These are phyloP conservation scores for Medauroidea extradentata DNA, from an alignment of 1,140 invertebrate genomes.

Conservation along the genomic window DNA sequence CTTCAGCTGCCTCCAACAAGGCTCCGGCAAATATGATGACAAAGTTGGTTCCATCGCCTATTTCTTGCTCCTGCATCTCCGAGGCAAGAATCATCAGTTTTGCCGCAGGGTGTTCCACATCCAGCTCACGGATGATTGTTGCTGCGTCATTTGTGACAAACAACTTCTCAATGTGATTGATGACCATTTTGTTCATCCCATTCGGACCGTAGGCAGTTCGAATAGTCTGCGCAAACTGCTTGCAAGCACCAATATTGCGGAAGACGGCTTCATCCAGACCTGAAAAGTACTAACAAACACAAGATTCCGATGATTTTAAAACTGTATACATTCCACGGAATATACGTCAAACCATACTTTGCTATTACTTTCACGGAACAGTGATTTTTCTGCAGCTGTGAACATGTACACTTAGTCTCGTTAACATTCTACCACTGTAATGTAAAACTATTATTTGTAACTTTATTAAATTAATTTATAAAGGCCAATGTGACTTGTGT, in stretches of 20 bases:
- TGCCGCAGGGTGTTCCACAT: slow-evolving; percentile 98
- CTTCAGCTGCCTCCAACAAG: slow-evolving; percentile 86
- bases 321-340: neutral
- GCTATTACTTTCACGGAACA: slow-evolving; percentile 28
- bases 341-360: slow-evolving; percentile 11
- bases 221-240: slow-evolving; percentile 89
- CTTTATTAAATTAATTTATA: neutral
- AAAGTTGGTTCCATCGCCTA: slow-evolving; percentile 99
- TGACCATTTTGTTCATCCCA: slow-evolving; percentile 99
- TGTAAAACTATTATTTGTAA: neutral
- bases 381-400: slow-evolving; percentile 13
- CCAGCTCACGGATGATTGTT: slow-evolving; percentile 93
- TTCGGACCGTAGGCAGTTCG: slow-evolving; percentile 95
- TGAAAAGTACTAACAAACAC: slow-evolving; percentile 77
- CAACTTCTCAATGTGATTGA: slow-evolving; percentile 97
- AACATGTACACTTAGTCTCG: neutral
- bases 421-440: neutral
- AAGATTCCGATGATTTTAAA: neutral
- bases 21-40: slow-evolving; percentile 93
- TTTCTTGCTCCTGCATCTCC: slow-evolving; percentile 98
- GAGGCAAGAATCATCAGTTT: slow-evolving; percentile 93
- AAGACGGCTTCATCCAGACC: slow-evolving; percentile 97
- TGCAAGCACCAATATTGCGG: slow-evolving; percentile 94
- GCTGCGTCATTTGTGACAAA: slow-evolving; percentile 99
- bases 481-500: no score